Evolutionary conservation across 1,140 invertebrate genomes (phyloP), one percentile per base, ranked within the genome.

Genomic region (Eciton burchellii): DNA sequence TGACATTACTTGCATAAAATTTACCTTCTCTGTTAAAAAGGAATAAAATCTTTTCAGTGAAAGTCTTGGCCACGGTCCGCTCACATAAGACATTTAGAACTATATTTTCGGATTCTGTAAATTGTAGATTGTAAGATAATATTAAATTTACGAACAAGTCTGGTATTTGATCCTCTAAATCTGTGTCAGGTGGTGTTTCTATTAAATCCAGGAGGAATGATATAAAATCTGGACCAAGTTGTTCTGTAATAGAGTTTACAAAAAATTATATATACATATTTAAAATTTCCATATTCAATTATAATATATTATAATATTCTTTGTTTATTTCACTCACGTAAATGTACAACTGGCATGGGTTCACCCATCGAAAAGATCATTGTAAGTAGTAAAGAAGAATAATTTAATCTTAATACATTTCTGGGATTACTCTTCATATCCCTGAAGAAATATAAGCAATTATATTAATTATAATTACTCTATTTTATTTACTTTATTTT

Each of bases 301-400:
- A 84, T 26, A 54, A 71, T 71, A 49, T 54, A 24, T 56, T 45
- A 21, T 19, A 21, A 6, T 60, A 6, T 2, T 35, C 35, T 73
- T 72, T 85, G 89, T 87, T 83, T 83, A 81, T 59, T 71, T 82
- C 82, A 91, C 91, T 93, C 91, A 97, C 97, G 96, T 88, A 97
- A 96, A 94, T 97, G 97, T 14, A 96, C 97, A 29, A 97, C 95
- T 21, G 97, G 97, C 95, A 98, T 96, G n/a, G 95, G 95, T 93
- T 98, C 97, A 8, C 97, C 98, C 95, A 97, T 97, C 62, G 97
- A 98, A 90, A 98, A 96, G 66, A 98, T 96, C 95, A 98, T 97
- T 41, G 97, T 97, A 21, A 99, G 93, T 76, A 98, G 94, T 56
- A 97, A 94, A 0, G 97, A 96, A 24, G 97, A 97, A 92, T 97